These are phyloP conservation scores for Brenthis daphne DNA, from an alignment of 2,888 invertebrate species.

Conservation along the genomic window DNA sequence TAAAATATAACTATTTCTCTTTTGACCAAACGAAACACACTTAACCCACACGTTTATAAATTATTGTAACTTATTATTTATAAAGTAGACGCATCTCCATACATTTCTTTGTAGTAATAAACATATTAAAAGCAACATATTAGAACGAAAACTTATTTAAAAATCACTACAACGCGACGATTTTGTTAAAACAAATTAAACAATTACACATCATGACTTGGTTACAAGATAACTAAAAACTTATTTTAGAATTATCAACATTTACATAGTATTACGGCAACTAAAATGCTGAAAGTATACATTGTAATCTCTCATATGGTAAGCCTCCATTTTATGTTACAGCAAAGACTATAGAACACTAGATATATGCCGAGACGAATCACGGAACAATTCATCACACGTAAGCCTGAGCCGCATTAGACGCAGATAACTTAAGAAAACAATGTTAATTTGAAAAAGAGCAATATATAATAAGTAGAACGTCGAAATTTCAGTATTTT, in stretches of 20 bases:
- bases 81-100: background rate
- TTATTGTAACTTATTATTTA: too few relatives aligned
- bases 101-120: background rate
- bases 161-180: slow-evolving; percentile 3
- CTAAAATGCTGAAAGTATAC: slow-evolving; percentile 16
- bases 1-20: too few relatives aligned
- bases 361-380: slow-evolving; percentile 28
- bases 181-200: slow-evolving; percentile 10
- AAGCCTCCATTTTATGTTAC: slow-evolving; percentile 12
- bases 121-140: background rate
- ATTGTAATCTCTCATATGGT: slow-evolving; percentile 15
- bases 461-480: slow-evolving; percentile 39
- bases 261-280: slow-evolving; percentile 25
- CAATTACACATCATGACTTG: slow-evolving; percentile 24
- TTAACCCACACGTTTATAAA: too few relatives aligned
- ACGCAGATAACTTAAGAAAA: slow-evolving; percentile 12
- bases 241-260: slow-evolving; percentile 27
- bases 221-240: slow-evolving; percentile 30
- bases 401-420: slow-evolving; percentile 19
- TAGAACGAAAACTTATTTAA: background rate
- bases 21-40: too few relatives aligned
- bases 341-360: slow-evolving; percentile 17
- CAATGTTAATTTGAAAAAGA: slow-evolving; percentile 14
- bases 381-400: slow-evolving; percentile 16
- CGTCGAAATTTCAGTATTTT: slow-evolving; percentile 40